Evolutionary conservation across 1,140 invertebrate species (phyloP).

Genomic region (Apis laboriosa): DNA sequence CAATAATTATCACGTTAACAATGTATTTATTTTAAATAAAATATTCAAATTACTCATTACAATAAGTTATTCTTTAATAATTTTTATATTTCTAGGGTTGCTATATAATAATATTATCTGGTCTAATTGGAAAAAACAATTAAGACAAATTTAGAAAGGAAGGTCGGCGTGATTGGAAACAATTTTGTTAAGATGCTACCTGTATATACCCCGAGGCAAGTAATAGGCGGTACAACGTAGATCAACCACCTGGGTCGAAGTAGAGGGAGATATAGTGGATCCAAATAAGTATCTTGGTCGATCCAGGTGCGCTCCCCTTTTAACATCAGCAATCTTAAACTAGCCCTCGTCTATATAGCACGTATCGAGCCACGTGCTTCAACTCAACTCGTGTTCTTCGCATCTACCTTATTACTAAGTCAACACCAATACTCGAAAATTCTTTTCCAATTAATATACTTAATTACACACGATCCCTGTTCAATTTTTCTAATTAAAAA

Average conservation of each 20-base stretch:
- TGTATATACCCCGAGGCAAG: constrained; percentile 6
- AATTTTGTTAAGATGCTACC: constrained; percentile 30
- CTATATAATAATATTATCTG: no score
- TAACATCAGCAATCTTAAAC: constrained; percentile 61
- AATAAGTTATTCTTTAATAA: background rate
- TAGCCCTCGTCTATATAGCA: constrained; percentile 36
- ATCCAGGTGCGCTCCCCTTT: constrained; percentile 61
- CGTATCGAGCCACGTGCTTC: constrained; percentile 42
- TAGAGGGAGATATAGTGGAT: constrained; percentile 44
- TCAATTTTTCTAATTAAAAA: background rate
- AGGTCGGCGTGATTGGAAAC: background rate
- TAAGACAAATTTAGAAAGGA: constrained; percentile 13
- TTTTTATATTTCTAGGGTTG: background rate
- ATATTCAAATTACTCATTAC: background rate
- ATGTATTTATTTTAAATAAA: background rate
- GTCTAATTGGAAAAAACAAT: background rate
- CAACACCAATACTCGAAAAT: background rate
- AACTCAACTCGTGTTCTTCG: background rate
- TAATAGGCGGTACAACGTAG: constrained; percentile 25
- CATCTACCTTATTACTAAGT: constrained; percentile 27
- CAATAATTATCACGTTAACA: no score
- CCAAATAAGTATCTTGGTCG: constrained; percentile 58
- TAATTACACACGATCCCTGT: background rate
- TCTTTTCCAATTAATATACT: background rate
- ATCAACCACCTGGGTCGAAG: constrained; percentile 35